Evolutionary conservation across 2,113 vertebrate genomes (phyloP).

Genomic region (Uropsilus gracilis): DNA sequence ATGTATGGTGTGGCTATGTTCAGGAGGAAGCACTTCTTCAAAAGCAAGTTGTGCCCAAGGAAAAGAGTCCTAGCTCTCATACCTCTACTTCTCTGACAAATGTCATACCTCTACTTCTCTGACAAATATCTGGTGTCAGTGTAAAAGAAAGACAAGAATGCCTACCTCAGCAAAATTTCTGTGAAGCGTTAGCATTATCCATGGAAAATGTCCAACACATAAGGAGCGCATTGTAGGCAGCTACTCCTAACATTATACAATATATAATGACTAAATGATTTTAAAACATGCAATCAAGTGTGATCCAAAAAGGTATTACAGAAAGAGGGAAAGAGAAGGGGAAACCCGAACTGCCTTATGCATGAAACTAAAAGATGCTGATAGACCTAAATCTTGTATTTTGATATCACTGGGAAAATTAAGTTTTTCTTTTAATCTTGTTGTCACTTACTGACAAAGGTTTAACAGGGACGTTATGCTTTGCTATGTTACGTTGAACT

Average conservation of each 20-base stretch:
- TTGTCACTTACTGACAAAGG: background rate
- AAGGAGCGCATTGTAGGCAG: background rate
- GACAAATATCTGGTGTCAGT: background rate
- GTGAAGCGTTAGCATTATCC: background rate
- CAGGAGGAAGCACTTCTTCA: background rate
- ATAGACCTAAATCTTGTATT: constrained; percentile 30
- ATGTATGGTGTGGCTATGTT: background rate
- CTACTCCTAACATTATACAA: background rate
- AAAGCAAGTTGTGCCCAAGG: background rate
- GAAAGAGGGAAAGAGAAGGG: background rate
- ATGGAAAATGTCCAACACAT: background rate
- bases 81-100: background rate
- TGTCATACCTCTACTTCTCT: background rate
- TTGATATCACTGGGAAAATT: constrained; percentile 13
- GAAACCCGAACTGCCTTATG: background rate
- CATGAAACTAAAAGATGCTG: background rate
- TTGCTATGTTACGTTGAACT: background rate
- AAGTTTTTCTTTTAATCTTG: background rate
- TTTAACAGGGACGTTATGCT: background rate
- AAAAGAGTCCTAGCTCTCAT: background rate
- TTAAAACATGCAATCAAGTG: background rate
- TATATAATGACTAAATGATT: no score
- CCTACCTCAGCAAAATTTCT: background rate
- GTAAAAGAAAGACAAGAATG: background rate
- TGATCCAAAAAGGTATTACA: background rate